These are phyloP conservation scores for Mellivora capensis DNA, from an alignment of 2,113 vertebrate species.

Conservation along the genomic window DNA sequence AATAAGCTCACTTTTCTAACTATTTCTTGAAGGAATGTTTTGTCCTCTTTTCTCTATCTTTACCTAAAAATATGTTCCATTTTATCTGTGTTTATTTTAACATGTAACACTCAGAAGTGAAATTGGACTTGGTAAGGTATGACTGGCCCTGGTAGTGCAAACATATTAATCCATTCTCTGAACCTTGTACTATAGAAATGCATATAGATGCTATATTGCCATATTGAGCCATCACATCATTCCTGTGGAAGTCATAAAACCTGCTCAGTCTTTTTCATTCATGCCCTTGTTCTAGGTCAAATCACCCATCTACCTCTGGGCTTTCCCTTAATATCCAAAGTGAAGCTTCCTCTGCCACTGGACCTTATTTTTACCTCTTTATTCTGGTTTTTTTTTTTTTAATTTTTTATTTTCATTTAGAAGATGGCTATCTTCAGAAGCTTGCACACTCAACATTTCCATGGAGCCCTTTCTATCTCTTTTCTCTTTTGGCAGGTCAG, in stretches of 20 bases:
- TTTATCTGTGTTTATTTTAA: background rate
- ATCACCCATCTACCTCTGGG: background rate
- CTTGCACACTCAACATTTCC: background rate
- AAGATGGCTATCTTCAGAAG: background rate
- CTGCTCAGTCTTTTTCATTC: background rate
- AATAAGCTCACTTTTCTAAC: background rate
- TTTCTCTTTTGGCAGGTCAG: background rate
- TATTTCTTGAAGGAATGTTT: background rate
- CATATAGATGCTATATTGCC: background rate
- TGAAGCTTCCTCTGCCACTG: background rate
- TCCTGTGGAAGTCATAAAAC: background rate
- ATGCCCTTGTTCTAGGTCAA: background rate
- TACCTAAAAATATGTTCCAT: background rate
- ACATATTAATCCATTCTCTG: background rate
- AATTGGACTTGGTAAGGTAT: background rate
- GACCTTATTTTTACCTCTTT: background rate
- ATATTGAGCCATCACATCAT: background rate
- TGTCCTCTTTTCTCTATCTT: background rate
- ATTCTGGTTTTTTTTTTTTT: background rate
- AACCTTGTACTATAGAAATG: background rate
- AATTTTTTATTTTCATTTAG: background rate
- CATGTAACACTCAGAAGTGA: background rate
- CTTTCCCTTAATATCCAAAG: background rate
- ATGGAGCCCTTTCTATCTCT: fast-evolving
- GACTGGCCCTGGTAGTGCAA: background rate